Conservation (phyloP, 2,888 invertebrate genomes). For the Ophioninae sp. region DNA sequence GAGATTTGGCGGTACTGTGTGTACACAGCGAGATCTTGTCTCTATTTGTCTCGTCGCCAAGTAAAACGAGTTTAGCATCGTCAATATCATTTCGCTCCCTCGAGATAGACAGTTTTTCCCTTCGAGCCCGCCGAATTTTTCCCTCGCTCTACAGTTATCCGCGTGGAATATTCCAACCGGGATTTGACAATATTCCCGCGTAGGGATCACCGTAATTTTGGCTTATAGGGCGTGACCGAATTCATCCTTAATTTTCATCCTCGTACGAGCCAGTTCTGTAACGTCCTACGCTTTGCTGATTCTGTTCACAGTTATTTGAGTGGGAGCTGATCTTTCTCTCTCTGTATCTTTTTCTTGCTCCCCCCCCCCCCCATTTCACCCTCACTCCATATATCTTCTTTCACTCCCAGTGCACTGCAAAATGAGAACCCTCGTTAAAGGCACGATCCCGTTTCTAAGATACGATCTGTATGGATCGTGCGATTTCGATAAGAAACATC, state of each 20-base stretch:
- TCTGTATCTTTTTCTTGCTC: not conserved
- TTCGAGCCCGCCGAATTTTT: not conserved
- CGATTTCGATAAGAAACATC: constrained; percentile 1
- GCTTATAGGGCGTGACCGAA: constrained; percentile 18
- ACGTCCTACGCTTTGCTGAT: not conserved
- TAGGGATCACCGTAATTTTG: not conserved
- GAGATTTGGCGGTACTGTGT: constrained; percentile 1
- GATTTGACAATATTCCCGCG: not conserved
- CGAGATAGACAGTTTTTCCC: not conserved
- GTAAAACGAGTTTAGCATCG: constrained; percentile 1
- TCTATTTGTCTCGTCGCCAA: constrained; percentile 6
- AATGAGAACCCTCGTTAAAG: not conserved
- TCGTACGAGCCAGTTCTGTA: not conserved
- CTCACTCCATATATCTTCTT: not conserved
- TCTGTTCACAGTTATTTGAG: not conserved
- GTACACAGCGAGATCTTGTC: not conserved
- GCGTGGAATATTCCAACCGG: not conserved
- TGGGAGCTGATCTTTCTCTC: not conserved
- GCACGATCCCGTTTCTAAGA: not conserved
- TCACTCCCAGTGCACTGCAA: not conserved
- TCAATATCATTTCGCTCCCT: constrained; percentile 18
- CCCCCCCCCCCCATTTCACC: not conserved
- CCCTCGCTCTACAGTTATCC: not conserved
- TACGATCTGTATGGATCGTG: not conserved
- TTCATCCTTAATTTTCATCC: not conserved